Evolutionary conservation across 1,140 invertebrate genomes (phyloP), one percentile per base, ranked within the genome.

Genomic region (Archegozetes longisetosus): DNA sequence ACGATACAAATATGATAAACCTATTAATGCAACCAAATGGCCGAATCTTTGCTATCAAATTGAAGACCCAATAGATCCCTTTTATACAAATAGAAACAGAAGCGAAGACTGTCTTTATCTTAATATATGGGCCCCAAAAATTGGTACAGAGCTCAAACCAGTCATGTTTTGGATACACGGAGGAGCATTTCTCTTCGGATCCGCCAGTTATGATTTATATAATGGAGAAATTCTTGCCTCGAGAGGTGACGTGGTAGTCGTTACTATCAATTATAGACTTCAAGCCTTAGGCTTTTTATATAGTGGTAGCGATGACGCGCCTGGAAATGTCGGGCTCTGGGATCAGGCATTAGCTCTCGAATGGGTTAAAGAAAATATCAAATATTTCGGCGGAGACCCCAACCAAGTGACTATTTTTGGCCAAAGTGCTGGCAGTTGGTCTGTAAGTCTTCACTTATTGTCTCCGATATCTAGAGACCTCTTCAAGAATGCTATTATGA

Each of bases 191-290:
- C 22, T 51, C 1, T 60, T 27, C 20, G 62, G 56, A 23, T n/a
- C 47, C n/a, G 57, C 48, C 14, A 23, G 22, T 14, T 29, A 48
- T 55, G 22, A 51, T 13, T 49, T 54, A 20, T 64, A 61, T 25
- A 55, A 90, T 72, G 86, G 85, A 0, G 82, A 86, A n/a, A n/a
- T n/a, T n/a, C n/a, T n/a, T n/a, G n/a, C n/a, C n/a, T n/a, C n/a
- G n/a, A n/a, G n/a, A n/a, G 83, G 82, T 71, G 74, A 76, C 55
- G 67, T 78, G 23, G 71, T 79, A 20, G 73, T 79, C 0, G 72
- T 80, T 27, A 76, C 74, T 2, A 68, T 78, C 17, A 79, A 79
- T 65, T 79, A 79, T 65, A 68, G 77, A 24, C 14, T 62, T 17
- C 28, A 23, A 13, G 3, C 25, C 24, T 54, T 62, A 4, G 61